Percentiles rank a stretch among this genome's conserved stretches.
These are phyloP conservation scores for Lottia gigantea DNA, from an alignment of 2,888 invertebrate genomes.

Conservation along the genomic window DNA sequence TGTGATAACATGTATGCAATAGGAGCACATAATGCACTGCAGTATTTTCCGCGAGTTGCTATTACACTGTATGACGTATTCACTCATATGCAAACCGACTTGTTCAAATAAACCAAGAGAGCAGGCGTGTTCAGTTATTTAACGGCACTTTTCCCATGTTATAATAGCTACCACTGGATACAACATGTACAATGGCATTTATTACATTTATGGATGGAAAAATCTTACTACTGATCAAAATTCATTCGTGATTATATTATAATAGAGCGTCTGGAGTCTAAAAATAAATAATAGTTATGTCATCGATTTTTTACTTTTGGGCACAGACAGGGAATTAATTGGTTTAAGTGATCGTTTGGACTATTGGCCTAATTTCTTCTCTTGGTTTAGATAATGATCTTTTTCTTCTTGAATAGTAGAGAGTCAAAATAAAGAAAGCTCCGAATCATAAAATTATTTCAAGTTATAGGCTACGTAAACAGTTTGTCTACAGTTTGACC, in stretches of 20 bases:
- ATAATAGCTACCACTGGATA: no score
- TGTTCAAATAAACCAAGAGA: background rate
- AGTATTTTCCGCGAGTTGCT: background rate
- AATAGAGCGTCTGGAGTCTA: background rate
- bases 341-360: background rate
- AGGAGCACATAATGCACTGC: background rate
- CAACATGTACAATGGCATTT: no score
- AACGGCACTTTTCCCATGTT: background rate
- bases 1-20: conserved; percentile 8
- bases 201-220: no score
- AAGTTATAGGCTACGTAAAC: no score
- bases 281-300: conserved; percentile 4
- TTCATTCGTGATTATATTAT: conserved; percentile 2
- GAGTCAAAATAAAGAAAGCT: no score
- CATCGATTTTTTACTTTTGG: conserved; percentile 2
- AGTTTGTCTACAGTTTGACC: no score
- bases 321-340: conserved; percentile 1
- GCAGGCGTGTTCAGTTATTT: background rate
- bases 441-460: no score
- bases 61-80: conserved; percentile 10
- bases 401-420: no score
- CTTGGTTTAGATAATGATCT: no score
- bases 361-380: background rate
- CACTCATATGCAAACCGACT: conserved; percentile 8
- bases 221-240: background rate